Percentiles rank a stretch among this genome's conserved stretches.
phyloP scores from a whole-genome alignment of 1,140 invertebrate genomes.

The Carposina sasakii region DNA sequence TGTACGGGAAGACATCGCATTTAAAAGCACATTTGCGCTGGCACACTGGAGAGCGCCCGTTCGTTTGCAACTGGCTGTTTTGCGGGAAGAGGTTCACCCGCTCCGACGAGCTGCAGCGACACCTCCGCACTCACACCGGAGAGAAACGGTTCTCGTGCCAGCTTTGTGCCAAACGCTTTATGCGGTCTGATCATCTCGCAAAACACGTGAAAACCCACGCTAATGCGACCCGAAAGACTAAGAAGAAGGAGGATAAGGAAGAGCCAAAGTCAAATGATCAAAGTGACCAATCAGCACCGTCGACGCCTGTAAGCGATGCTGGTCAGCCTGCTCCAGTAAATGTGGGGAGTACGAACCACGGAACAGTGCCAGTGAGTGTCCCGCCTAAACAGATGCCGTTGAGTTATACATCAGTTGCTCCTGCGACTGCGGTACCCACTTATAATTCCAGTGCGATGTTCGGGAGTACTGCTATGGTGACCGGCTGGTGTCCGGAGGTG shows the following conservation, averaged over 20 bases:
- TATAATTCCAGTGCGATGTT: conserved; percentile 32
- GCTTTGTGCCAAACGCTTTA: conserved; percentile 85
- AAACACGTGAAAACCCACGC: conserved; percentile 89
- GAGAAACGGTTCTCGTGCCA: conserved; percentile 86
- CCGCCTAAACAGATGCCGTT: conserved; percentile 37
- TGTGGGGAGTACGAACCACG: conserved; percentile 55
- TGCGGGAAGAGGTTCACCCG: conserved; percentile 92
- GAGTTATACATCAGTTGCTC: conserved; percentile 42
- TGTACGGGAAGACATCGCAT: conserved; percentile 94
- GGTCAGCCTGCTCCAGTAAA: too few relatives aligned
- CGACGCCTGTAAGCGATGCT: conserved; percentile 18
- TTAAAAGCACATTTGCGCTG: conserved; percentile 89
- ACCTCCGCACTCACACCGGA: conserved; percentile 86
- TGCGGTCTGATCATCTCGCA: conserved; percentile 87
- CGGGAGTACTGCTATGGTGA: conserved; percentile 22
- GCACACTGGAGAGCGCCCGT: conserved; percentile 87
- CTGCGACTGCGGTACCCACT: conserved; percentile 33
- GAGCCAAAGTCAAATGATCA: conserved; percentile 31
- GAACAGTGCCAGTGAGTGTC: conserved; percentile 39
- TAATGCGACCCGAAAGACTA: conserved; percentile 71
- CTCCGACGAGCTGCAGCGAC: conserved; percentile 90
- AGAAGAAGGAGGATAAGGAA: conserved; percentile 57
- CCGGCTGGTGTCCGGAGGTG: conserved; percentile 48
- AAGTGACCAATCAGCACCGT: conserved; percentile 4
- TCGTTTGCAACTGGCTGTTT: conserved; percentile 84